These are phyloP conservation scores for Lepidocyrtoides sp. DNA, from an alignment of 2,888 invertebrate genomes.

Conservation along the genomic window DNA sequence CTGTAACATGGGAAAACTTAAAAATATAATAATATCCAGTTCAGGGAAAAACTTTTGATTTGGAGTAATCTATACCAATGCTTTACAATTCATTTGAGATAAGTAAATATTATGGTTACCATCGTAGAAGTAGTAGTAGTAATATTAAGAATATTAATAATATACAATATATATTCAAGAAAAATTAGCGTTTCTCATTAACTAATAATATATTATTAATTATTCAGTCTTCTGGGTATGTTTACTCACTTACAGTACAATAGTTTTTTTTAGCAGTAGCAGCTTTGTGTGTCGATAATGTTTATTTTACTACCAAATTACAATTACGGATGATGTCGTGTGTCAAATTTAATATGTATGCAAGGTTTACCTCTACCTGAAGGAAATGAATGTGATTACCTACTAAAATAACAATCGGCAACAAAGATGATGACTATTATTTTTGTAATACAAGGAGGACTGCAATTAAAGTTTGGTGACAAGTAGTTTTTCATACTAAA, in stretches of 20 bases:
- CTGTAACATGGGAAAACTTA: too few species aligned
- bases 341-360: constrained; percentile 10
- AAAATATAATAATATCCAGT: too few species aligned
- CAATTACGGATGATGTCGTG: constrained; percentile 14
- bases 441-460: too few species aligned
- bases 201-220: constrained; percentile 80
- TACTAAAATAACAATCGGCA: background rate
- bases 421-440: background rate
- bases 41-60: too few species aligned
- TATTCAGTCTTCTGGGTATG: constrained; percentile 85
- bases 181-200: constrained; percentile 84
- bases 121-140: background rate
- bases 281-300: constrained; percentile 11
- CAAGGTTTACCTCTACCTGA: background rate
- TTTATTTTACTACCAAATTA: background rate
- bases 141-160: constrained; percentile 6
- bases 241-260: constrained; percentile 78
- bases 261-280: constrained; percentile 66
- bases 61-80: too few species aligned
- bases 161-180: constrained; percentile 79
- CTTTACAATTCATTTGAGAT: too few species aligned
- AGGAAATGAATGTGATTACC: background rate
- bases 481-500: background rate
- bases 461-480: background rate
- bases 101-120: constrained; percentile 7